These are phyloP conservation scores for Ictalurus punctatus DNA, from an alignment of 2,113 vertebrate genomes.

Conservation along the genomic window DNA sequence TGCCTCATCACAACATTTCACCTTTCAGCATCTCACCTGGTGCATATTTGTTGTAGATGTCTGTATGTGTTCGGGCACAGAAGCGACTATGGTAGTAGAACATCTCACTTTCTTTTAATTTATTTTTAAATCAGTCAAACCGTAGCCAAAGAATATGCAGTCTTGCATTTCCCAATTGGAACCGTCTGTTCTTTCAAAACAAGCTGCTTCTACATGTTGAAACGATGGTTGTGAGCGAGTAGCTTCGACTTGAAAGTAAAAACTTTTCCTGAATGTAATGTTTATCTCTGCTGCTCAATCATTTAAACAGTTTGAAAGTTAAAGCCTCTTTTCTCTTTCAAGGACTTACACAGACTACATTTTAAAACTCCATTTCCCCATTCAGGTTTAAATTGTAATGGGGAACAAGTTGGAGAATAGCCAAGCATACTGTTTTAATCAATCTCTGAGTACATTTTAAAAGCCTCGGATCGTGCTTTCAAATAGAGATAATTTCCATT, in stretches of 20 bases:
- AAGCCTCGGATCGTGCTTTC: neutral
- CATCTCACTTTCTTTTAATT: neutral
- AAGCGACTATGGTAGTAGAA: neutral
- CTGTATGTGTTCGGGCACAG: neutral
- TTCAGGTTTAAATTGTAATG: conserved; percentile 6
- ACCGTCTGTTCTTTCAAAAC: no score
- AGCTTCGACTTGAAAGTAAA: neutral
- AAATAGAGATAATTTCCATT: neutral
- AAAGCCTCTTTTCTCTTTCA: neutral
- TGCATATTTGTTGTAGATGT: conserved; percentile 5
- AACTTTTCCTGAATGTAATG: neutral
- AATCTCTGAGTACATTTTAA: conserved; percentile 10
- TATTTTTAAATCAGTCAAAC: neutral
- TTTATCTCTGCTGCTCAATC: neutral
- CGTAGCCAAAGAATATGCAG: neutral
- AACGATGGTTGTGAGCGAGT: neutral
- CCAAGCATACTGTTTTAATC: conserved; percentile 17
- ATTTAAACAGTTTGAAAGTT: neutral
- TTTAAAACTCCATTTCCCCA: conserved; percentile 6
- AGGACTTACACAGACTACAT: neutral
- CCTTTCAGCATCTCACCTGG: conserved; percentile 2
- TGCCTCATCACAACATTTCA: conserved; percentile 19
- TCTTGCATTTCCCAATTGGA: neutral
- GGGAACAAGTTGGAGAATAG: conserved; percentile 11
- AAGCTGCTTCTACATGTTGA: neutral